Evolutionary conservation across 2,113 vertebrate species (phyloP).

Genomic region (Seriola dumerili): DNA sequence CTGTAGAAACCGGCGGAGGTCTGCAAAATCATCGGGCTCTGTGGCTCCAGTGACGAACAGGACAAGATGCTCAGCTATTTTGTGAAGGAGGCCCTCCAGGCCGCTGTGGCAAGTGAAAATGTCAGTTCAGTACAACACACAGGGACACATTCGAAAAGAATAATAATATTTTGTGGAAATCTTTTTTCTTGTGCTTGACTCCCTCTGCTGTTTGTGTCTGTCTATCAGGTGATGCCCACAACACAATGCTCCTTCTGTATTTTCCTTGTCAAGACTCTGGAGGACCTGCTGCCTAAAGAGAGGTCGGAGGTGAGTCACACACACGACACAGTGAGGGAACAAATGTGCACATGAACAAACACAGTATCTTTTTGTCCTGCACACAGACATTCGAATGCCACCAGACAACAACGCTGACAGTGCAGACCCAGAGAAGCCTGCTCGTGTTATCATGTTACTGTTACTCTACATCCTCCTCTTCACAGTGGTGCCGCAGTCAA

Average conservation of each 20-base stretch:
- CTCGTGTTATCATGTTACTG: neutral
- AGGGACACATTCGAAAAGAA: neutral
- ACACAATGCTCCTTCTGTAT: conserved; percentile 76
- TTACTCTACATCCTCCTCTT: neutral
- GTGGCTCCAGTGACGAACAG: conserved; percentile 49
- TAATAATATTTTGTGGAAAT: too few species aligned
- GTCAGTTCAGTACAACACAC: conserved; percentile 34
- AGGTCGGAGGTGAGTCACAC: conserved; percentile 74
- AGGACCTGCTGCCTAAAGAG: conserved; percentile 74
- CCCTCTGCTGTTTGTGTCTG: conserved; percentile 10
- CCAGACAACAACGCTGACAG: neutral
- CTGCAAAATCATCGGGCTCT: conserved; percentile 85
- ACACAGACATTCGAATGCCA: conserved; percentile 1
- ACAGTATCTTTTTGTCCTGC: conserved; percentile 1
- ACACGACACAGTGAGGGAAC: neutral
- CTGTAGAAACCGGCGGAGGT: conserved; percentile 80
- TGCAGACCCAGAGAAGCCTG: neutral
- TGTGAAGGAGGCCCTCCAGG: conserved; percentile 53
- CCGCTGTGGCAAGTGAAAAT: conserved; percentile 29
- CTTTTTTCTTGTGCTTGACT: neutral
- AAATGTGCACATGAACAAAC: neutral
- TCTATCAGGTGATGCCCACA: conserved; percentile 45
- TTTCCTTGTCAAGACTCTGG: conserved; percentile 75
- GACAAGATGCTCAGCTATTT: conserved; percentile 57
- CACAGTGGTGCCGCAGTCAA: conserved; percentile 70